Conservation (phyloP, 2,113 vertebrate species). For the Morone chrysops region DNA sequence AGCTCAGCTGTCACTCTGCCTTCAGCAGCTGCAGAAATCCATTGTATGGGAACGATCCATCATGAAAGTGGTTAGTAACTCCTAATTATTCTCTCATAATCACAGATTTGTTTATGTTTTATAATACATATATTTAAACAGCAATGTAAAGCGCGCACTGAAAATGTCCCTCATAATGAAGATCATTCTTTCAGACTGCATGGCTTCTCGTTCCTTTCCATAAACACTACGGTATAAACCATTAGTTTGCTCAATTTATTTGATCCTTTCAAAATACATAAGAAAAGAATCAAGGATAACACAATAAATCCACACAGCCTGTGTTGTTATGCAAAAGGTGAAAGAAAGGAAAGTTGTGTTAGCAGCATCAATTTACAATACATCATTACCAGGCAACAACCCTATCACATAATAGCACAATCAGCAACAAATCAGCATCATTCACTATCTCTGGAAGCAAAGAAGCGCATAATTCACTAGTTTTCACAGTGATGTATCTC, state of each 20-base stretch:
- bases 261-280: neutral
- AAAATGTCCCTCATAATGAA: neutral
- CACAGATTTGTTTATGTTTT: slow-evolving; percentile 33
- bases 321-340: neutral
- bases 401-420: neutral
- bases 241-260: neutral
- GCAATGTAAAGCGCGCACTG: neutral
- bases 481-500: neutral
- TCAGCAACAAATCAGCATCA: slow-evolving; percentile 3
- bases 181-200: neutral
- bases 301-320: neutral
- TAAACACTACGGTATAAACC: neutral
- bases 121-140: neutral
- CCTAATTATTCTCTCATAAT: neutral
- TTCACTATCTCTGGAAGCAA: neutral
- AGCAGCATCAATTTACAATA: neutral
- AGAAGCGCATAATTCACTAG: neutral
- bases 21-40: slow-evolving; percentile 97
- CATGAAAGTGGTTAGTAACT: slow-evolving; percentile 95
- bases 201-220: neutral
- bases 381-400: neutral
- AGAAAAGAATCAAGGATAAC: neutral
- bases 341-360: neutral
- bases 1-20: slow-evolving; percentile 96
- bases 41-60: slow-evolving; percentile 97